Conservation (phyloP, 2,888 invertebrate genomes). For the Biston stratarius region DNA sequence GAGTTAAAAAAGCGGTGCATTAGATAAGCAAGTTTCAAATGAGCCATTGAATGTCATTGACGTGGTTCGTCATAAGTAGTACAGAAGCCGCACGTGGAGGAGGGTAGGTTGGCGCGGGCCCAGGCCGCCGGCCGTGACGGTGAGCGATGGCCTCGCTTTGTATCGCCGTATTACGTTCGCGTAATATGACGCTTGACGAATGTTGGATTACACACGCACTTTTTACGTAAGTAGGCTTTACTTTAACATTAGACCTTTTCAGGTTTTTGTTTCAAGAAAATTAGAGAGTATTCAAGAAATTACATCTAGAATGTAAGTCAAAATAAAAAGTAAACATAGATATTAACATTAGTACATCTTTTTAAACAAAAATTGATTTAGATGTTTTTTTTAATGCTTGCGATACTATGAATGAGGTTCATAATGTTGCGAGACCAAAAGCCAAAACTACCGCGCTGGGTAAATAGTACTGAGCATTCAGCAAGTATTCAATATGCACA, state of each 20-base stretch:
- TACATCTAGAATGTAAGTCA: not conserved
- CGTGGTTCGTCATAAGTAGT: not conserved
- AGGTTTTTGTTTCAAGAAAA: not conserved
- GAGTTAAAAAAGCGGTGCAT: not conserved
- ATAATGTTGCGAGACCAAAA: no score
- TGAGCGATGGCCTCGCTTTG: slow-evolving; percentile 70
- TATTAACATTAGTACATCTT: no score
- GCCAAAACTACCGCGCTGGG: no score
- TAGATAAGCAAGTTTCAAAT: not conserved
- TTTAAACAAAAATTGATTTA: no score
- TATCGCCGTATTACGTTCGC: slow-evolving; percentile 66
- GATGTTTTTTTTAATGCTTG: no score
- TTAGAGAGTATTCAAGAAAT: not conserved
- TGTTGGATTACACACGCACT: slow-evolving; percentile 43
- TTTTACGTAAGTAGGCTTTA: slow-evolving; percentile 20
- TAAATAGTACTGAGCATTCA: no score
- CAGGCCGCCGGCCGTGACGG: slow-evolving; percentile 45
- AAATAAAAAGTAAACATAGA: not conserved
- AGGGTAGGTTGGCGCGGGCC: slow-evolving; percentile 40
- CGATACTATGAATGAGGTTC: no score
- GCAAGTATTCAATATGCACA: no score
- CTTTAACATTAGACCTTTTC: slow-evolving; percentile 3
- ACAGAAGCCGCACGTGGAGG: not conserved
- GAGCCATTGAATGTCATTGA: not conserved
- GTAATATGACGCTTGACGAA: slow-evolving; percentile 79